Evolutionary conservation across 2,797 vertebrate genomes (phyloP), one percentile per base, ranked within the genome.

Genomic region (Malacoraja senta): DNA sequence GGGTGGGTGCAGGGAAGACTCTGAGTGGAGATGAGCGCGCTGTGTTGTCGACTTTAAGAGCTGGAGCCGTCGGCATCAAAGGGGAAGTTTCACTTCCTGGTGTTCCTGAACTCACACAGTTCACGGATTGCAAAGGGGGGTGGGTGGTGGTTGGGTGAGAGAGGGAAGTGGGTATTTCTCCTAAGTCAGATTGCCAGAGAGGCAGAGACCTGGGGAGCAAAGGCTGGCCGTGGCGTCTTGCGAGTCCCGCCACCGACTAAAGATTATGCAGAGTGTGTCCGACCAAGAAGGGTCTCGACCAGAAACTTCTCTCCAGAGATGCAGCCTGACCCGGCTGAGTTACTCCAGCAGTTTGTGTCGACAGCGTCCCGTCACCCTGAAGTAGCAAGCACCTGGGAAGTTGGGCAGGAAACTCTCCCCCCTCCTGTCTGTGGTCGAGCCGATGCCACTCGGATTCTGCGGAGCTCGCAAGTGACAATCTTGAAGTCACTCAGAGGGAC

Each of bases 61-160:
- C 13, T 92, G 24, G 24, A 76, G 68, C 12, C 26, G 68, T 26
- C 26, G 26, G 17, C 71, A 7, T 19, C 6, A 74, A 53, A 76
- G 90, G 90, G 71, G 71, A 92, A 76, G 71, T 92, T 15, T 13
- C 26, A 92, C 71, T 92, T 92, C 90, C 90, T 92, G 90, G 19
- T 92, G 38, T 53, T 53, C 44, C 44, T 53, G 68, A 35, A 91
- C 90, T 91, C 29, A 71, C 19, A 88, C 1, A 35, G n/a, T 44
- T 13, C 32, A 29, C 35, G 15, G 35, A 35, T 44, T 74, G 71
- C 24, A n/a, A n/a, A n/a, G n/a, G n/a, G n/a, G 44, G 32, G 0
- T 17, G 15, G 65, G 44, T 3, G 86, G 32, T 53, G 6, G 44
- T 9, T 6, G 84, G 65, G 53, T 65, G 26, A 32, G 24, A 2